Evolutionary conservation across 2,888 invertebrate genomes (phyloP), one percentile per base, ranked within the genome.

Genomic region (Arge pagana): DNA sequence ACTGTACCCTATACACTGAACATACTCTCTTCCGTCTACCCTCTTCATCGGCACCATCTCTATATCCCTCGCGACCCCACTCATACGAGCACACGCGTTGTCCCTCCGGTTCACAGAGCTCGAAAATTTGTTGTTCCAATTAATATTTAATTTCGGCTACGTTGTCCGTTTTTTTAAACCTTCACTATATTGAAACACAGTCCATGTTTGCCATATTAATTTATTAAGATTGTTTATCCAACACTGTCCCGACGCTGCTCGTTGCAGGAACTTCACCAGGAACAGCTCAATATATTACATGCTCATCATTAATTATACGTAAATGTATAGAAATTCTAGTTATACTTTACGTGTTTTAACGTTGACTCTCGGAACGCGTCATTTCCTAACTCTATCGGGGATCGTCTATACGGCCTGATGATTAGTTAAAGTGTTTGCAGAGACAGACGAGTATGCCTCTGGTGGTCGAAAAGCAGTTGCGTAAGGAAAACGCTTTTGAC

Each of bases 401-500:
- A 21, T 48, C 21, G 52, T 26, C 24, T 45, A 35, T 48, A 43
- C 21, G 30, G 45, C 71, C 55, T 71, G 74, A 55, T 71, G 71
- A 58, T 74, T 70, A 57, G 55, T 56, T 33, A 60, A 61, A 48
- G 60, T 30, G 48, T 63, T 66, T n/a, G n/a, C n/a, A n/a, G n/a
- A n/a, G n/a, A n/a, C n/a, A n/a, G n/a, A n/a, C n/a, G n/a, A n/a
- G 45, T 33, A 33, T 18, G 63, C 33, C 40, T 70, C 70, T 33
- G 65, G 66, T 56, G 62, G 77, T 63, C 66, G 76, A 79, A 93
- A 93, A 48, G 88, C 86, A 60, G 86, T 84, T 54, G 94, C 90
- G 77, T 88, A 86, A 21, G 90, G 90, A 79, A 90, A 94, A 66
- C 82, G 84, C 63, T 79, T 78, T 71, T 86, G 85, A 77, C 94